A percentile compares a stretch with the other conserved stretches of the same genome.
Evolutionary conservation across 2,113 vertebrate species (phyloP).

Genomic region (Syrrhaptes paradoxus): DNA sequence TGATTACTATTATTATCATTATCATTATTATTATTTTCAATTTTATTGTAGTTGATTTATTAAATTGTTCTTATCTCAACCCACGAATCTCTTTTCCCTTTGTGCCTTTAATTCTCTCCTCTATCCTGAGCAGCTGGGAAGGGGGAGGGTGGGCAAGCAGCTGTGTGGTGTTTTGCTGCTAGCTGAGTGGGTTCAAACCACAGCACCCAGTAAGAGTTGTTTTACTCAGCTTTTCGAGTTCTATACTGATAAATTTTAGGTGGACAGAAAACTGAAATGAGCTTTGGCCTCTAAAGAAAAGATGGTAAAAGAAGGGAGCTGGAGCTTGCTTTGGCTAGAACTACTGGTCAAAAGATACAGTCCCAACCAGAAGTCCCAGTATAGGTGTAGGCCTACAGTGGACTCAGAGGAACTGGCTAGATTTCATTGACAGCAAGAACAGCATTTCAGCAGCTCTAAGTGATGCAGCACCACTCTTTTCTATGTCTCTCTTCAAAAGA

Average conservation of each 20-base stretch:
- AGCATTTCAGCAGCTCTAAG: not conserved
- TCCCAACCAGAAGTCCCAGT: not conserved
- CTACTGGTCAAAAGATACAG: not conserved
- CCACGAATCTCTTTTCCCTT: no score
- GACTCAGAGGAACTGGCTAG: not conserved
- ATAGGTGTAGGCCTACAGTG: not conserved
- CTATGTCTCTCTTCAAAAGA: not conserved
- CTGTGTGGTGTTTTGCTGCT: no score
- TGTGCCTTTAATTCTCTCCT: no score
- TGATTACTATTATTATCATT: no score
- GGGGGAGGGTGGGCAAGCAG: no score
- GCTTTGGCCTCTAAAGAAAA: not conserved
- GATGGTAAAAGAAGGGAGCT: not conserved
- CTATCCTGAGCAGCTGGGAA: no score
- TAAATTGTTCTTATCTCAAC: no score
- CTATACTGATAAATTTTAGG: not conserved
- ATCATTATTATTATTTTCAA: no score
- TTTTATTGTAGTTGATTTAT: no score
- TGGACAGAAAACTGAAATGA: not conserved
- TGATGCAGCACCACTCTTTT: not conserved
- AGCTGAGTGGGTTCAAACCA: no score
- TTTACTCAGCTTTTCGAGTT: not conserved
- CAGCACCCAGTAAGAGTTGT: not conserved
- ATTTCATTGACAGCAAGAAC: not conserved
- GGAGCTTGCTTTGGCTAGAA: not conserved